A percentile compares a stretch with the other conserved stretches of the same genome.
phyloP scores from a whole-genome alignment of 2,888 invertebrate genomes.

The Microchrysa polita region DNA sequence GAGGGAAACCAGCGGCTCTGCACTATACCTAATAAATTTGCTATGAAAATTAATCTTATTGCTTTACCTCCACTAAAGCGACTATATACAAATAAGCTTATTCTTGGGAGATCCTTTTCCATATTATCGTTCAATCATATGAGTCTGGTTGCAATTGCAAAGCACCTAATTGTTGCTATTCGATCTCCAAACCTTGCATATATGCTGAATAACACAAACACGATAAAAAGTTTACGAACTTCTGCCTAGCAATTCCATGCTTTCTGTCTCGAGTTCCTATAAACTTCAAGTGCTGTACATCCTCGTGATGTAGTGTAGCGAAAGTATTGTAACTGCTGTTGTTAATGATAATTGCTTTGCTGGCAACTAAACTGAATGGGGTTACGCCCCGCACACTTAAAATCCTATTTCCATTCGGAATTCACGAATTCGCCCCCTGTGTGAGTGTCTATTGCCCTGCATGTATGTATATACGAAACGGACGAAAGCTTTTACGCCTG shows the following conservation, averaged over 20 bases:
- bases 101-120: too few species aligned
- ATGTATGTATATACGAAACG: neutral
- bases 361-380: constrained; percentile 45
- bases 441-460: constrained; percentile 15
- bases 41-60: too few species aligned
- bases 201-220: too few species aligned
- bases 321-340: constrained; percentile 51
- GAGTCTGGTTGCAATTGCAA: too few species aligned
- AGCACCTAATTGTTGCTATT: too few species aligned
- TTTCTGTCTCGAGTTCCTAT: neutral
- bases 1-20: too few species aligned
- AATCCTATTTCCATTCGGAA: constrained; percentile 29
- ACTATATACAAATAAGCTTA: too few species aligned
- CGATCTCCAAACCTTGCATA: too few species aligned
- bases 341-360: constrained; percentile 51
- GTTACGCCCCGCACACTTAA: constrained; percentile 41
- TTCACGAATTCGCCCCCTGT: neutral
- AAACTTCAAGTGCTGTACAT: constrained; percentile 25
- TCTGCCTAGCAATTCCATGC: neutral
- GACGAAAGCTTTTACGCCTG: too few species aligned
- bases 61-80: too few species aligned
- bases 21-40: too few species aligned
- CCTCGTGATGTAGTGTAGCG: constrained; percentile 44
- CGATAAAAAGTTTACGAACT: neutral
- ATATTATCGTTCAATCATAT: too few species aligned